Evolutionary conservation across 30 jellyfish, hydroid and myxozoan genomes (phyloP).

Genomic region (Hydractinia symbiolongicarpus): DNA sequence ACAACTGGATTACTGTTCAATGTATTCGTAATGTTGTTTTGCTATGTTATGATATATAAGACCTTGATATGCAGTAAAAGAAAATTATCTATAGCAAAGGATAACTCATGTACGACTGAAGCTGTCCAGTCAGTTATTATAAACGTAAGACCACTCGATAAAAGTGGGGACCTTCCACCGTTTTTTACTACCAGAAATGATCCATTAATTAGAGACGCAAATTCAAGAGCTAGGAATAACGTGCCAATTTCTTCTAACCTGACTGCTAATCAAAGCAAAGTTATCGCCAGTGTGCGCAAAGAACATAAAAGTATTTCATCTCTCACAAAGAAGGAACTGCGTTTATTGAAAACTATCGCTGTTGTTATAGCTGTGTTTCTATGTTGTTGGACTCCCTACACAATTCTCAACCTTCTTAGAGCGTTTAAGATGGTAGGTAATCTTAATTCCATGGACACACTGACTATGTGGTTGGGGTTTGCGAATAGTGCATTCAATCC

Average conservation of each 20-base stretch:
- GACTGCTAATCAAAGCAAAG: no score
- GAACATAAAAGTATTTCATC: no score
- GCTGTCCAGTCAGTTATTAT: no score
- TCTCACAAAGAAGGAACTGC: conserved; percentile 35
- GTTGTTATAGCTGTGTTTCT: conserved; percentile 51
- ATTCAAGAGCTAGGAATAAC: no score
- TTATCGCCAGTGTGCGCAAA: no score
- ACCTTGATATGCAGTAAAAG: conserved; percentile 11
- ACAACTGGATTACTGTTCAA: conserved; percentile 47
- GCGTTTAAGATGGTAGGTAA: conserved; percentile 23
- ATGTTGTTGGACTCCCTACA: conserved; percentile 77
- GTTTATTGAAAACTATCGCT: conserved; percentile 42
- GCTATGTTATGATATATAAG: conserved; percentile 46
- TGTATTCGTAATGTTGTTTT: conserved; percentile 47
- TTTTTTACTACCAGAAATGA: no score
- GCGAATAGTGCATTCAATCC: conserved; percentile 75
- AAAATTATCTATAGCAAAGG: conserved; percentile 15
- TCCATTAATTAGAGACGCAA: no score
- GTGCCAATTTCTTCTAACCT: no score
- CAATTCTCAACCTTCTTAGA: conserved; percentile 40
- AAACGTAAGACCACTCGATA: no score
- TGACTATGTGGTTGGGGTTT: conserved; percentile 90
- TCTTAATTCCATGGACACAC: conserved; percentile 44
- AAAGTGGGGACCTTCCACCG: no score
- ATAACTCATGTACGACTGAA: background rate